Conservation (phyloP, 1,140 invertebrate genomes). For the Bombus pyrosoma region DNA sequence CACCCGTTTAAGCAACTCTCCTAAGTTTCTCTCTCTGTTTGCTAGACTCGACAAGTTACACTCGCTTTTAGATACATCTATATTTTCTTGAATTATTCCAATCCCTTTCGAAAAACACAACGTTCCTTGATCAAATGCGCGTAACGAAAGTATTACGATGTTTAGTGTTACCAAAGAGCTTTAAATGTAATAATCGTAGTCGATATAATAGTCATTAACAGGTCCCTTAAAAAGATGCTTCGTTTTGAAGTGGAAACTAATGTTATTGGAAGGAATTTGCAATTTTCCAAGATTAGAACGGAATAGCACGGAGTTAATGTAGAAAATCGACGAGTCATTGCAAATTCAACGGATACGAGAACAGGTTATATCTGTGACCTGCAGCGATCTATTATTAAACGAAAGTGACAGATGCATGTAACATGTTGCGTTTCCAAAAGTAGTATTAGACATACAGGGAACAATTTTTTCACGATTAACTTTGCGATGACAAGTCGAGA, state of each 20-base stretch:
- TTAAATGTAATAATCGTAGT: not conserved
- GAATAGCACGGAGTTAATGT: not conserved
- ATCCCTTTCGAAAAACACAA: no score
- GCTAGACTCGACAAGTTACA: not conserved
- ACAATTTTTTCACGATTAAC: not conserved
- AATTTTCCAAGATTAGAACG: no score
- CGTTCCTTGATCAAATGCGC: not conserved
- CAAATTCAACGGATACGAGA: not conserved
- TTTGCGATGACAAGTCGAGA: no score
- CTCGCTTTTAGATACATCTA: not conserved
- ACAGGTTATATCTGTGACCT: not conserved
- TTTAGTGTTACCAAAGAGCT: not conserved
- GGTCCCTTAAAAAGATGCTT: no score
- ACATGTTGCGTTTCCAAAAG: not conserved
- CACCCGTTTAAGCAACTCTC: conserved; percentile 1
- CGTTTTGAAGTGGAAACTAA: not conserved
- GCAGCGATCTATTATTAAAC: not conserved
- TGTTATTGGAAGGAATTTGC: not conserved
- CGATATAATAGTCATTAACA: no score
- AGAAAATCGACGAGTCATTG: not conserved
- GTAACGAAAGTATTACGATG: not conserved
- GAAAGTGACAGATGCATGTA: not conserved
- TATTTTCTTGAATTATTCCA: conserved; percentile 12
- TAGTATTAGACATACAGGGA: not conserved
- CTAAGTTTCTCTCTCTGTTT: not conserved